Evolutionary conservation across 2,797 vertebrate genomes (phyloP).

Genomic region (Melanotaenia trifasciata): DNA sequence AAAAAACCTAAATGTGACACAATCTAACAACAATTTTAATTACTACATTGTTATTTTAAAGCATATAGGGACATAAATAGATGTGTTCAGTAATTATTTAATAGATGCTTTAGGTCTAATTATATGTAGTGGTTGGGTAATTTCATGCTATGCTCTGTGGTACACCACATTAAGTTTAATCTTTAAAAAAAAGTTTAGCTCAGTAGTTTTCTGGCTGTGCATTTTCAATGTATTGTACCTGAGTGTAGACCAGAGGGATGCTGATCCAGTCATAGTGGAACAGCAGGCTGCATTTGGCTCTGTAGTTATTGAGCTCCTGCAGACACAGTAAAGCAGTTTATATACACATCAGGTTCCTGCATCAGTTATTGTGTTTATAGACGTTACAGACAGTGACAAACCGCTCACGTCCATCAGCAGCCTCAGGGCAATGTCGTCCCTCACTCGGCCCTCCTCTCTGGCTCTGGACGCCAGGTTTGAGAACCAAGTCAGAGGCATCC

Average conservation of each 20-base stretch:
- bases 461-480: constrained; percentile 89
- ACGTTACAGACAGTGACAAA: background rate
- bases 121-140: too few species aligned
- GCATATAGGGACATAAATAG: background rate
- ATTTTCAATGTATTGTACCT: constrained; percentile 64
- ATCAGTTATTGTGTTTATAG: background rate
- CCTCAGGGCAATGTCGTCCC: constrained; percentile 87
- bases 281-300: constrained; percentile 89
- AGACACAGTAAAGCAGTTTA: background rate
- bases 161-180: too few species aligned
- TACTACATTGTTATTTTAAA: background rate
- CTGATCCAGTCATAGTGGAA: constrained; percentile 96
- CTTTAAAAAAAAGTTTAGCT: background rate
- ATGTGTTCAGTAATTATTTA: background rate
- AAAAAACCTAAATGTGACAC: background rate
- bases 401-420: constrained; percentile 89
- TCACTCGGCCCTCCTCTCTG: constrained; percentile 85
- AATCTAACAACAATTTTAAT: background rate
- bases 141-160: too few species aligned
- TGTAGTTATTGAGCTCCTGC: constrained; percentile 92
- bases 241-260: constrained; percentile 91
- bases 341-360: background rate
- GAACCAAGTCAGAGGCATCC: constrained; percentile 94
- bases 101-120: background rate
- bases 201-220: background rate